Conservation (phyloP, 2,797 vertebrate genomes). For the Caiman crocodilus region DNA sequence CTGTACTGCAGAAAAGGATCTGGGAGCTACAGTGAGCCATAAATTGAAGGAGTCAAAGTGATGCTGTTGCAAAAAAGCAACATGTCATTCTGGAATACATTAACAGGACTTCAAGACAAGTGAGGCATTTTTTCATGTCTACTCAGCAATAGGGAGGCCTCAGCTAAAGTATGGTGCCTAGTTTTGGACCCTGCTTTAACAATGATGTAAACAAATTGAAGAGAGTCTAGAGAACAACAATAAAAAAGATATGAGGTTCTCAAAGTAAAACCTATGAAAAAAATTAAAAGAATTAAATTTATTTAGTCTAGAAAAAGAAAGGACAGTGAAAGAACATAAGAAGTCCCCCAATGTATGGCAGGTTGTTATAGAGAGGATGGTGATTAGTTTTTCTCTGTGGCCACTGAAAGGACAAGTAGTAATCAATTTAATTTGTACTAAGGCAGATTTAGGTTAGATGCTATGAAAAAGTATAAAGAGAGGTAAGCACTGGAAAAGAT, state of each 20-base stretch:
- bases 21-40: neutral
- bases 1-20: neutral
- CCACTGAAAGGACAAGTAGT: too few species aligned
- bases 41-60: neutral
- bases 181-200: constrained; percentile 8
- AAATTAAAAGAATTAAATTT: too few species aligned
- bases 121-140: neutral
- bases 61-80: neutral
- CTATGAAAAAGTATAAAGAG: constrained; percentile 20
- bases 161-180: neutral
- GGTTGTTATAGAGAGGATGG: too few species aligned
- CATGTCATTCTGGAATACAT: neutral
- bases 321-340: too few species aligned
- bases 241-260: neutral
- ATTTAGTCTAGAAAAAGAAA: too few species aligned
- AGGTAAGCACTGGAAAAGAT: neutral
- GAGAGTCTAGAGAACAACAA: constrained; percentile 9
- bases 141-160: neutral
- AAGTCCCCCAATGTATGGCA: too few species aligned
- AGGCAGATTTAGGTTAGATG: constrained; percentile 1
- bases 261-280: too few species aligned
- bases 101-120: neutral
- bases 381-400: too few species aligned
- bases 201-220: constrained; percentile 16
- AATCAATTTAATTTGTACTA: neutral